Evolutionary conservation across 2,113 vertebrate species (phyloP), one percentile per base, ranked within the genome.

Genomic region (Chaetops frenatus): DNA sequence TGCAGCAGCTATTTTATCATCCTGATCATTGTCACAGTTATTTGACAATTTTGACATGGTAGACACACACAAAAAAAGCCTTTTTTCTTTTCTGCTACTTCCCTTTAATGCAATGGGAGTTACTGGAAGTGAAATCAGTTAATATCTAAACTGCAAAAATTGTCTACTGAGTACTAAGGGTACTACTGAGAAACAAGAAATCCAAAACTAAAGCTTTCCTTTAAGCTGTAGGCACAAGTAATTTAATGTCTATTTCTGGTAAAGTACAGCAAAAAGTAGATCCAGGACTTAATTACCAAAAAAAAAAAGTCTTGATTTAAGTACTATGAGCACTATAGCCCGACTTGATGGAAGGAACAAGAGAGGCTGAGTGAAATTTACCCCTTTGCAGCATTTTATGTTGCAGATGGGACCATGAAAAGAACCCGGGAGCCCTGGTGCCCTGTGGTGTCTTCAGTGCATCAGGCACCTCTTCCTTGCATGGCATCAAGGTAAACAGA

Each of bases 41-140:
- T n/a, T 72, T 45, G 13, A 47, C 11, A 38, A 3, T 62, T 81
- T 54, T 42, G 24, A 31, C 14, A 3, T 8, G 28, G 22, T 15
- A 61, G 14, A 12, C 22, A 17, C 24, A 60, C 1, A 12, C 22
- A 60, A 60, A 77, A 48, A 4, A 6, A 3, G 3, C 0, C 4
- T 18, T 31, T 81, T 48, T 48, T 38, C 9, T 80, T 47, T 71
- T 51, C 42, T 66, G 16, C 29, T 71, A 21, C 9, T 27, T 12
- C 23, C 9, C 9, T 35, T 66, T 44, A 76, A 16, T 1, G 3
- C 7, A 29, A 20, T 24, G 27, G 1, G 18, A 62, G 38, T 51
- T 58, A 21, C 17, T 70, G 40, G 24, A 79, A 64, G 24, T 16
- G n/a, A 71, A 72, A 83, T 61, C 15, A 36, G 24, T 33, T 61